These are phyloP conservation scores for Ornithorhynchus anatinus DNA, from an alignment of 2,113 vertebrate genomes.

Conservation along the genomic window DNA sequence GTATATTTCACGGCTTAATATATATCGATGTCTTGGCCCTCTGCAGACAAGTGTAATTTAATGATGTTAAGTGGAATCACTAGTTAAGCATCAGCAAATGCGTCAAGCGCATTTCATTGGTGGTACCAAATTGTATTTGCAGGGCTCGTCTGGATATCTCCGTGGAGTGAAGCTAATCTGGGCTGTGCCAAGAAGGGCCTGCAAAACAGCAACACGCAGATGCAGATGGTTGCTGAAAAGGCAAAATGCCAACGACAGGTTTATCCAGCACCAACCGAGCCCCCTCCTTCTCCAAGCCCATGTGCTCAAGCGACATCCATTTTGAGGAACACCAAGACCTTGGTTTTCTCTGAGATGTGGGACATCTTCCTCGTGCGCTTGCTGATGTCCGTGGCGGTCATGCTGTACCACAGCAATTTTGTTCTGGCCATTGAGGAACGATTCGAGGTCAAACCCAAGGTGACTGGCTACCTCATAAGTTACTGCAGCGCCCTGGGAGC, in stretches of 20 bases:
- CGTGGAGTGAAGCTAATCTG: slow-evolving; percentile 71
- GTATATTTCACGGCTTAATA: too few species aligned
- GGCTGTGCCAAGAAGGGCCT: neutral
- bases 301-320: slow-evolving; percentile 75
- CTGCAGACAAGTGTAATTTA: neutral
- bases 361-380: slow-evolving; percentile 88
- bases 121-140: neutral
- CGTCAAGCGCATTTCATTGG: neutral
- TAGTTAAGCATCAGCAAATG: too few species aligned
- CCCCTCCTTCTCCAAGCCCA: neutral
- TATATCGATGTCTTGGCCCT: too few species aligned
- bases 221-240: neutral
- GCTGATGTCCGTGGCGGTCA: slow-evolving; percentile 87
- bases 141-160: slow-evolving; percentile 90
- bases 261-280: neutral
- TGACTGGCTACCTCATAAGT: slow-evolving; percentile 87
- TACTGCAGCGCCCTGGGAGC: slow-evolving; percentile 89
- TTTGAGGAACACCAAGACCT: slow-evolving; percentile 72
- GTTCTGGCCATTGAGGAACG: slow-evolving; percentile 92
- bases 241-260: neutral
- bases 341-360: slow-evolving; percentile 86
- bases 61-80: neutral
- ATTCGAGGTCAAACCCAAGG: slow-evolving; percentile 83
- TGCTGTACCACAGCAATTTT: slow-evolving; percentile 95
- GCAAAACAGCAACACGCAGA: neutral